These are phyloP conservation scores for Noctua pronuba DNA, from an alignment of 2,888 invertebrate species.

Conservation along the genomic window DNA sequence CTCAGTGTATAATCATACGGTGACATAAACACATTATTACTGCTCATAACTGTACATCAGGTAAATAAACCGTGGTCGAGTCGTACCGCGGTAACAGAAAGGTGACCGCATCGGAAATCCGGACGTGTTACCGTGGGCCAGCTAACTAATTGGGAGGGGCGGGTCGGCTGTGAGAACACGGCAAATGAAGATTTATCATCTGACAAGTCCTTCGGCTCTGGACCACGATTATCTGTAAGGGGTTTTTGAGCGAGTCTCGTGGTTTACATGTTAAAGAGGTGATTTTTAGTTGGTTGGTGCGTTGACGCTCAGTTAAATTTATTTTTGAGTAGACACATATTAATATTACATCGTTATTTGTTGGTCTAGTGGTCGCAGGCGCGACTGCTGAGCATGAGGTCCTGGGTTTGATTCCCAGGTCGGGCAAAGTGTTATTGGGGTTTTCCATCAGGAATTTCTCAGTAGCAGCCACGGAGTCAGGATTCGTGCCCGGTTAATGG, in stretches of 20 bases:
- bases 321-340: background rate
- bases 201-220: conserved; percentile 76
- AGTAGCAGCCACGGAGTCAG: too few relatives aligned
- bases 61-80: conserved; percentile 68
- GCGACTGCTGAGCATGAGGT: background rate
- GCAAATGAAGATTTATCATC: conserved; percentile 90
- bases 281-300: conserved; percentile 7
- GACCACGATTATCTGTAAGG: conserved; percentile 65
- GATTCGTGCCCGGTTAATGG: too few relatives aligned
- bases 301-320: background rate
- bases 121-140: conserved; percentile 70
- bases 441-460: too few relatives aligned
- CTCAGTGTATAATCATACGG: background rate
- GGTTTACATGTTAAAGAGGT: conserved; percentile 7
- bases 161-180: conserved; percentile 87
- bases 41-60: conserved; percentile 12
- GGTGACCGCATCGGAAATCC: conserved; percentile 86
- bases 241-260: conserved; percentile 34
- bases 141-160: conserved; percentile 86
- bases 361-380: background rate
- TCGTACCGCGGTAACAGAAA: conserved; percentile 73
- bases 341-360: background rate
- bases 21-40: background rate
- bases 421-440: background rate
- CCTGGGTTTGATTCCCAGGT: background rate